Percentiles rank a stretch among this genome's conserved stretches.
Evolutionary conservation across 2,797 vertebrate genomes (phyloP).

Genomic region (Pteronotus mesoamericanus): DNA sequence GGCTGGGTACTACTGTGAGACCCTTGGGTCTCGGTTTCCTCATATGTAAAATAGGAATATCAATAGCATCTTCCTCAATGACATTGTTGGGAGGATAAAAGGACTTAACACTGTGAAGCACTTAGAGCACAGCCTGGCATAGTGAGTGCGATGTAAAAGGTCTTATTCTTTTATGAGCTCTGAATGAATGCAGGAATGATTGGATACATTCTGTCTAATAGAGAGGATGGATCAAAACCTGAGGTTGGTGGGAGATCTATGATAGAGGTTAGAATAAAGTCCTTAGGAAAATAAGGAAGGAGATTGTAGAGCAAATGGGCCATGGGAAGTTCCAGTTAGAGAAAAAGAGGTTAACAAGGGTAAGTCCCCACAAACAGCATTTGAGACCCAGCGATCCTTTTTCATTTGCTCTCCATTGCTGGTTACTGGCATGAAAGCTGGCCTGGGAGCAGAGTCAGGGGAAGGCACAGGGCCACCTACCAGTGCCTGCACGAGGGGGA

Average conservation of each 20-base stretch:
- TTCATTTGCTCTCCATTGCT: not conserved
- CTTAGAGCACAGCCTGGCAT: not conserved
- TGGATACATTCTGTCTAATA: not conserved
- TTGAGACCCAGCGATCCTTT: not conserved
- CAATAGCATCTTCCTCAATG: not conserved
- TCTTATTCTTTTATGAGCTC: not conserved
- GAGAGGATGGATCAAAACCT: not conserved
- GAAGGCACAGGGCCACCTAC: not conserved
- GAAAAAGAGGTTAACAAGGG: not conserved
- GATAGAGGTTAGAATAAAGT: not conserved
- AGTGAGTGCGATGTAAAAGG: not conserved
- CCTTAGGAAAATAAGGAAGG: not conserved
- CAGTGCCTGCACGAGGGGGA: constrained; percentile 44
- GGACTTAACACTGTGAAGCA: not conserved
- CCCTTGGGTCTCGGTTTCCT: not conserved
- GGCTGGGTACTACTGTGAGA: not conserved
- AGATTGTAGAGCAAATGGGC: not conserved
- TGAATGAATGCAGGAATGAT: not conserved
- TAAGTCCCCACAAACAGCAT: not conserved
- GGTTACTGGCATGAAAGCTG: not conserved
- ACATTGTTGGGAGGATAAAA: not conserved
- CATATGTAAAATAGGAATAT: not conserved
- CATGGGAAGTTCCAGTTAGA: not conserved
- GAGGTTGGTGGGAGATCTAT: not conserved
- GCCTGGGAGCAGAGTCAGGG: not conserved